Evolutionary conservation across 2,888 invertebrate species (phyloP).

Genomic region (Nycteola revayana): DNA sequence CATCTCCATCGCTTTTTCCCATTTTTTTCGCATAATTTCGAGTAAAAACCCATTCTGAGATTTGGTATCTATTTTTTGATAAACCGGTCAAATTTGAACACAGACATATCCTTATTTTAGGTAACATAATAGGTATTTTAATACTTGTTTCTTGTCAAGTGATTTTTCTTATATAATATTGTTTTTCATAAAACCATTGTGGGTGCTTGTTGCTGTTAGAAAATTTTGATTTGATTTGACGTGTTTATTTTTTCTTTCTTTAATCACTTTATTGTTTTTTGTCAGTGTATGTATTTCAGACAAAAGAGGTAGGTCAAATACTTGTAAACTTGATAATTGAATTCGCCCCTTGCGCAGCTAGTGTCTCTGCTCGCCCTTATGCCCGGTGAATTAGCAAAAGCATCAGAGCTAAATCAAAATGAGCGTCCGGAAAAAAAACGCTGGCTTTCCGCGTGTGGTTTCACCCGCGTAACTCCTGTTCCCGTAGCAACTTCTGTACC

Average conservation of each 20-base stretch:
- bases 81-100: constrained; percentile 32
- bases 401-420: no score
- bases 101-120: constrained; percentile 33
- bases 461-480: no score
- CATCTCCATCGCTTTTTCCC: constrained; percentile 30
- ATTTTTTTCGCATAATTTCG: constrained; percentile 45
- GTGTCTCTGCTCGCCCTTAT: no score
- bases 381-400: no score
- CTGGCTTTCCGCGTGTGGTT: no score
- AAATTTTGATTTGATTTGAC: constrained; percentile 29
- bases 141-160: constrained; percentile 28
- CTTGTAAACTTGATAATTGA: no score
- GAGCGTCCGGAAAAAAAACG: no score
- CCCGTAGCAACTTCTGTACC: no score
- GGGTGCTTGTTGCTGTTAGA: constrained; percentile 43
- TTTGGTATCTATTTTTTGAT: constrained; percentile 20
- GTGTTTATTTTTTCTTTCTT: constrained; percentile 10
- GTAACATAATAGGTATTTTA: no score
- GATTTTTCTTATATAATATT: constrained; percentile 17
- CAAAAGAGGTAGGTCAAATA: not conserved
- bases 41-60: constrained; percentile 18
- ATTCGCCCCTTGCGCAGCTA: no score
- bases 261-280: constrained; percentile 13
- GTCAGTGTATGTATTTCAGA: no score
- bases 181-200: constrained; percentile 25